Conservation (phyloP, 2,797 vertebrate species). For the Cuniculus paca region DNA sequence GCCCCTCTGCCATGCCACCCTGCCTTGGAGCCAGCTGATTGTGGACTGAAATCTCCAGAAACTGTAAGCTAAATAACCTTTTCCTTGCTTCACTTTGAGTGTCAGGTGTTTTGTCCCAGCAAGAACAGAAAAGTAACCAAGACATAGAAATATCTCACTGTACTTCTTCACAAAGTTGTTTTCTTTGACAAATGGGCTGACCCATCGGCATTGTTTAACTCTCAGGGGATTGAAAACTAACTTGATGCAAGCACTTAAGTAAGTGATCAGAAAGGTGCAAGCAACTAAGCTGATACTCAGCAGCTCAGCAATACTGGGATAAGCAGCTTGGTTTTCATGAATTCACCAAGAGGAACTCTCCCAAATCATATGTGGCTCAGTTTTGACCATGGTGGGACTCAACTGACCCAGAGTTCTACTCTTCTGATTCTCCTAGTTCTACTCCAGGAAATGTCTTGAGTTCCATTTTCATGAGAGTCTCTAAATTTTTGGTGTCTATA, state of each 20-base stretch:
- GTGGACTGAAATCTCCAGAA: no score
- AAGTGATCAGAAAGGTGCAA: not conserved
- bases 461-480: not conserved
- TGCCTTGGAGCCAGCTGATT: no score
- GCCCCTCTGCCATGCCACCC: no score
- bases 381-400: not conserved
- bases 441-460: not conserved
- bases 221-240: not conserved
- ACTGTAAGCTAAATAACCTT: no score
- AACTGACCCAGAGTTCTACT: rapidly evolving
- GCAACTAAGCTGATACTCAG: not conserved
- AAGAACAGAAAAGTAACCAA: no score
- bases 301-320: no score
- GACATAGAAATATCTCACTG: no score
- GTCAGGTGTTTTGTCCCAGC: no score
- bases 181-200: not conserved
- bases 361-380: rapidly evolving
- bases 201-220: not conserved
- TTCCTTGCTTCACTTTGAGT: no score
- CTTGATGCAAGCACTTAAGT: not conserved
- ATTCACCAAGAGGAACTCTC: rapidly evolving
- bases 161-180: not conserved
- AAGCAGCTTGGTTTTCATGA: not conserved
- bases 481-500: not conserved
- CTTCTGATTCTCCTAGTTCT: not conserved